phyloP scores from a whole-genome alignment of 1,140 invertebrate genomes.

The Meteorus sp. region DNA sequence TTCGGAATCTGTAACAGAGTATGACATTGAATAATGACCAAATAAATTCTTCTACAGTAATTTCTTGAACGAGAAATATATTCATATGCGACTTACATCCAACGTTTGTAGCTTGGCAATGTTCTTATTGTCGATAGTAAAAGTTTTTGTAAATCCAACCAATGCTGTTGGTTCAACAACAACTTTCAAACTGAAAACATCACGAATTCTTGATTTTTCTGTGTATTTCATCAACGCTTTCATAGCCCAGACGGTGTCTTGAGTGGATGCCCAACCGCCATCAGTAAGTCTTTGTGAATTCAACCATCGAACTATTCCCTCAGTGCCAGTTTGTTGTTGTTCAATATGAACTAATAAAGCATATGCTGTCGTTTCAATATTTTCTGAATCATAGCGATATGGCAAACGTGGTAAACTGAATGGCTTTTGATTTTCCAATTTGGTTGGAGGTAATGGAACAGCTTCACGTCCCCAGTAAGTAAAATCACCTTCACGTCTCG shows the following conservation, averaged over 20 bases:
- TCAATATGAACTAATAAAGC: constrained; percentile 87
- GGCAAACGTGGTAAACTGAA: constrained; percentile 85
- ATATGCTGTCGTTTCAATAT: constrained; percentile 92
- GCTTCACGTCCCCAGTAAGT: constrained; percentile 82
- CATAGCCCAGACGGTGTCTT: constrained; percentile 87
- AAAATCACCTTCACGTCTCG: constrained; percentile 72
- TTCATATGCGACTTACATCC: constrained; percentile 60
- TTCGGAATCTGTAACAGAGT: constrained; percentile 72
- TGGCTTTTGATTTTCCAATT: constrained; percentile 88
- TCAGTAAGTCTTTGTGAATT: constrained; percentile 89
- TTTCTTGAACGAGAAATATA: constrained; percentile 3
- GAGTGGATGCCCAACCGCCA: constrained; percentile 93
- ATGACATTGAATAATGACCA: constrained; percentile 12
- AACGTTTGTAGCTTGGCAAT: constrained; percentile 74
- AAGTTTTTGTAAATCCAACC: constrained; percentile 64
- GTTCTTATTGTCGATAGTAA: constrained; percentile 76
- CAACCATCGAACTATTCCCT: constrained; percentile 90
- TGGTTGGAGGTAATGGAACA: constrained; percentile 77
- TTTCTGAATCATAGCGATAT: constrained; percentile 86
- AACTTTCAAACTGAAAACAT: constrained; percentile 83
- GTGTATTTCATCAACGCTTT: constrained; percentile 91
- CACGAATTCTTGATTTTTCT: constrained; percentile 77
- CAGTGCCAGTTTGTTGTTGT: constrained; percentile 76
- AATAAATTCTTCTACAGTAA: constrained; percentile 17
- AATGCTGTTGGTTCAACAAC: constrained; percentile 85